These are phyloP conservation scores for Delichon dasypus DNA, from an alignment of 2,797 vertebrate species.

Conservation along the genomic window DNA sequence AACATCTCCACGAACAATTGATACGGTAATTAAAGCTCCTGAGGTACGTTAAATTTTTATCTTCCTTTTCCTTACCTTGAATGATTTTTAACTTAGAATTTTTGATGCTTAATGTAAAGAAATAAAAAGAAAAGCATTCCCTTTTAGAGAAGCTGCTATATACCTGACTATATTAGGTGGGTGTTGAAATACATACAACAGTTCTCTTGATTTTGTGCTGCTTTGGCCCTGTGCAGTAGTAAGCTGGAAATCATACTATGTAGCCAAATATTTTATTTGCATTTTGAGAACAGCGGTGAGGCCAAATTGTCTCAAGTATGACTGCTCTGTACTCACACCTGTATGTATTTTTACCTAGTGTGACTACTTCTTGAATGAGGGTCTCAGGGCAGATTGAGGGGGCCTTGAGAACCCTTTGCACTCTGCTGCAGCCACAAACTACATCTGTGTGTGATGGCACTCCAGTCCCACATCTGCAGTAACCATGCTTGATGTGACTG, in stretches of 20 bases:
- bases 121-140: background rate
- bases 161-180: background rate
- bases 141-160: background rate
- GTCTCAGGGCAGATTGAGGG: background rate
- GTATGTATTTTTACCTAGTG: background rate
- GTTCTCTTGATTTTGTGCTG: background rate
- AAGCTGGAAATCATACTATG: background rate
- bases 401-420: background rate
- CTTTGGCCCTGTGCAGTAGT: background rate
- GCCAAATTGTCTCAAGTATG: background rate
- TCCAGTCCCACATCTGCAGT: background rate
- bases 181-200: background rate
- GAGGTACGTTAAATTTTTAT: conserved; percentile 32
- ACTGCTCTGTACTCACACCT: background rate
- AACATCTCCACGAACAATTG: conserved; percentile 63
- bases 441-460: background rate
- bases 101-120: background rate
- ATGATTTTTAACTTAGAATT: background rate
- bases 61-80: background rate
- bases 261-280: background rate
- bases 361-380: background rate
- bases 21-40: conserved; percentile 64
- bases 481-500: background rate
- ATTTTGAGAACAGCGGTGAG: background rate
- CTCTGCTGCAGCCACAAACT: background rate